Evolutionary conservation across 2,888 invertebrate species (phyloP).

Genomic region (Leucoptera coffeella): DNA sequence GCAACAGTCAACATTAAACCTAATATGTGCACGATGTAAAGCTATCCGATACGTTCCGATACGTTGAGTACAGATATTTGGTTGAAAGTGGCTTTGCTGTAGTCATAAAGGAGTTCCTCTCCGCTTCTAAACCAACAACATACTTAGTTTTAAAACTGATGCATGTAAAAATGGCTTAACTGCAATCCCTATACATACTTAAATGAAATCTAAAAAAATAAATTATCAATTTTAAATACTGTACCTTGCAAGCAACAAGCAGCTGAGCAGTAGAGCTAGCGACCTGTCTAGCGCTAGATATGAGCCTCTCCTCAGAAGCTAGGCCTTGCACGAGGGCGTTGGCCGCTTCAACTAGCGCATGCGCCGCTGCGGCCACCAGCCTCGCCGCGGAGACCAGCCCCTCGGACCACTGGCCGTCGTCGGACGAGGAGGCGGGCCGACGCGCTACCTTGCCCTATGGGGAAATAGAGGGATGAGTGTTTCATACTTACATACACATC

Average conservation of each 20-base stretch:
- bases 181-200: too few relatives aligned
- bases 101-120: too few relatives aligned
- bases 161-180: too few relatives aligned
- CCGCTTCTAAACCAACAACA: too few relatives aligned
- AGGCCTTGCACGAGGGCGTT: conserved; percentile 89
- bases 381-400: conserved; percentile 93
- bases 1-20: too few relatives aligned
- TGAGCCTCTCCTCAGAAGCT: conserved; percentile 90
- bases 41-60: too few relatives aligned
- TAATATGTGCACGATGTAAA: too few relatives aligned
- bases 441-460: conserved; percentile 77
- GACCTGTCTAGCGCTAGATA: conserved; percentile 93
- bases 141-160: too few relatives aligned
- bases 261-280: conserved; percentile 96
- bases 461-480: too few relatives aligned
- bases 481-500: too few relatives aligned
- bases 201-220: not conserved
- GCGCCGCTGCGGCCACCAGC: conserved; percentile 94
- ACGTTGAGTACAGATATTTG: too few relatives aligned
- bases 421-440: conserved; percentile 76
- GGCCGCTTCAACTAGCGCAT: conserved; percentile 95
- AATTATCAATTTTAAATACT: not conserved
- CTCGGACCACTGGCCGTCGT: conserved; percentile 98
- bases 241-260: conserved; percentile 91
- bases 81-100: too few relatives aligned